Percentiles rank a stretch among this genome's conserved stretches.
phyloP scores from a whole-genome alignment of 2,888 invertebrate genomes.

The Eulithis testata region DNA sequence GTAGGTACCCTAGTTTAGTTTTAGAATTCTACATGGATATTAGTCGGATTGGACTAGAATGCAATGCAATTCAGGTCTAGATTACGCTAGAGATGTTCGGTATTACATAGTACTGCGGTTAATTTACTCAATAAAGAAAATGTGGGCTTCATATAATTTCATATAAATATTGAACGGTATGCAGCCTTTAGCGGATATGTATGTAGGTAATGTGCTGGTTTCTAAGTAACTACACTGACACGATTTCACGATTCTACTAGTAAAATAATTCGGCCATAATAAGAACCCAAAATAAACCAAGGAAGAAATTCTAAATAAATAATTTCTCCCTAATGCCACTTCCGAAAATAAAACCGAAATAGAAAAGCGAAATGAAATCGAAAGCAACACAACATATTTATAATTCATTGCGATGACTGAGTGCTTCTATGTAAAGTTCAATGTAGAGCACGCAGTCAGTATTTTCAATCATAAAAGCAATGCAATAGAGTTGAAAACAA shows the following conservation, averaged over 20 bases:
- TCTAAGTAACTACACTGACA: no score
- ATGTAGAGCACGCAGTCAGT: slow-evolving; percentile 22
- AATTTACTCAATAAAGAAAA: no score
- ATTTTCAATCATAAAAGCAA: slow-evolving; percentile 17
- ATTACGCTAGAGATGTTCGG: slow-evolving; percentile 23
- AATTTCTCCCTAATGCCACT: slow-evolving; percentile 19
- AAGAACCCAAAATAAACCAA: not conserved
- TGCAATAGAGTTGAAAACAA: slow-evolving; percentile 19
- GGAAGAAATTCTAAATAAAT: not conserved
- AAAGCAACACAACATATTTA: slow-evolving; percentile 52
- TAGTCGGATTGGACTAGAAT: slow-evolving; percentile 18
- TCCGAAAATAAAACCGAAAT: slow-evolving; percentile 46
- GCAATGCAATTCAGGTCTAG: slow-evolving; percentile 20
- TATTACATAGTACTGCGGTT: not conserved
- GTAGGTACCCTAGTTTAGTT: slow-evolving; percentile 29
- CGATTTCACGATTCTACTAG: no score
- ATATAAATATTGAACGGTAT: no score
- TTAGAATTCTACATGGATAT: slow-evolving; percentile 18
- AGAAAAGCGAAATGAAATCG: slow-evolving; percentile 63
- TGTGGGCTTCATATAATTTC: no score
- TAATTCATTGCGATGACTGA: slow-evolving; percentile 61
- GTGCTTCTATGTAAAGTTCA: slow-evolving; percentile 43
- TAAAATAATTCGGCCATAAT: no score
- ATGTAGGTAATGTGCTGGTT: no score
- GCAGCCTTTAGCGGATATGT: no score